These are phyloP conservation scores for Crotalus horridus DNA, from an alignment of 2,113 vertebrate species.

Conservation along the genomic window DNA sequence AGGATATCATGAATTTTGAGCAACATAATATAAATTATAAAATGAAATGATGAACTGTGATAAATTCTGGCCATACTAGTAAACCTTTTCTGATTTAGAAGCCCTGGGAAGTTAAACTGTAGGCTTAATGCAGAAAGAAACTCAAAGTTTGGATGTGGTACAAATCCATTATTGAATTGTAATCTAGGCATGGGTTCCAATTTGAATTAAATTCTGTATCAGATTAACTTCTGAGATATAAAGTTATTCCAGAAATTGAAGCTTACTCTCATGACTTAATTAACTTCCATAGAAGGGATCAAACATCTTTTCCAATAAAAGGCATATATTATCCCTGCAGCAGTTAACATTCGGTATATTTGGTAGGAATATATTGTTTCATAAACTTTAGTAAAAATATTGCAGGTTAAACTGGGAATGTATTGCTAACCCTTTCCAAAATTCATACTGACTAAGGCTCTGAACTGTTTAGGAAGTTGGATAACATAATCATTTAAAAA, in stretches of 20 bases:
- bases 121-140: not conserved
- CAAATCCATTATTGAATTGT: not conserved
- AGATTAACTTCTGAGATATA: not conserved
- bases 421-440: constrained; percentile 9
- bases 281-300: not conserved
- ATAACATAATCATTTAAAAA: constrained; percentile 57
- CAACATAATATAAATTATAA: not conserved
- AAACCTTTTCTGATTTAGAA: not conserved
- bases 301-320: not conserved
- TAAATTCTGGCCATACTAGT: not conserved
- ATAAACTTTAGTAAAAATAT: not conserved
- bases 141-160: not conserved
- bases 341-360: not conserved
- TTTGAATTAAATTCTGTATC: not conserved
- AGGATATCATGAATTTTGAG: not conserved
- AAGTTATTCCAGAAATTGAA: not conserved
- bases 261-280: not conserved
- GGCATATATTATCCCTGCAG: not conserved
- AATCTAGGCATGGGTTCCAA: not conserved
- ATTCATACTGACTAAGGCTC: constrained; percentile 8
- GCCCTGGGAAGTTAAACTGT: not conserved
- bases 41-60: not conserved
- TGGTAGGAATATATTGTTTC: not conserved
- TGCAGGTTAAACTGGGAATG: not conserved
- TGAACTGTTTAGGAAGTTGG: constrained; percentile 45